Evolutionary conservation across 2,113 vertebrate genomes (phyloP).

Genomic region (Taxidea taxus): DNA sequence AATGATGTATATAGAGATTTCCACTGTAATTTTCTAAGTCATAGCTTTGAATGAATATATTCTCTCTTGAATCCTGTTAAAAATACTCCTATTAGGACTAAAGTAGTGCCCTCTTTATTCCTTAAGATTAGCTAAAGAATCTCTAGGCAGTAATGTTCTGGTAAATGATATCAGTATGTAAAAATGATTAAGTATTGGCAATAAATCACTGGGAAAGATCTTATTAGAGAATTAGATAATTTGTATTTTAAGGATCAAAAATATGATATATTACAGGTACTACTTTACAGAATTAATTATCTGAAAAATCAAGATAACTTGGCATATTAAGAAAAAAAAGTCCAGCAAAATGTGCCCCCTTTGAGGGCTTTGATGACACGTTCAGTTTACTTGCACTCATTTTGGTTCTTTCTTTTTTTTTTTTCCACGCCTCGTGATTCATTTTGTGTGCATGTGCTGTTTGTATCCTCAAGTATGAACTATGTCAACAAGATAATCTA

Average conservation of each 20-base stretch:
- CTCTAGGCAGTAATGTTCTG: constrained; percentile 67
- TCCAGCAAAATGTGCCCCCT: neutral
- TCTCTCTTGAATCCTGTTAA: constrained; percentile 50
- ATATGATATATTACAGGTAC: neutral
- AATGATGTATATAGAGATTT: neutral
- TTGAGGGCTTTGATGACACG: neutral
- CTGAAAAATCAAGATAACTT: constrained; percentile 25
- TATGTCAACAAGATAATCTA: neutral
- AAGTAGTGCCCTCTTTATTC: neutral
- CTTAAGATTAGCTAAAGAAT: constrained; percentile 38
- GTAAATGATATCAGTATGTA: constrained; percentile 18
- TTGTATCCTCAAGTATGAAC: neutral
- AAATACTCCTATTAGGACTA: constrained; percentile 52
- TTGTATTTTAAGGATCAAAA: neutral
- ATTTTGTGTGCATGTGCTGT: neutral
- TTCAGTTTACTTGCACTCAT: neutral
- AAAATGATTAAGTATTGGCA: constrained; percentile 7
- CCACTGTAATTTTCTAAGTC: constrained; percentile 55
- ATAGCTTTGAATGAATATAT: constrained; percentile 61
- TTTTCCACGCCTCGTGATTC: neutral
- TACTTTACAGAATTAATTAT: constrained; percentile 49
- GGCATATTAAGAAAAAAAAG: neutral
- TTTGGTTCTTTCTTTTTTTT: neutral
- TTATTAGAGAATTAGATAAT: constrained; percentile 28
- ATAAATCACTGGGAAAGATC: neutral